Base-by-base conservation (phyloP, 2,797 vertebrate genomes). In the Dermochelys coriacea region DNA sequence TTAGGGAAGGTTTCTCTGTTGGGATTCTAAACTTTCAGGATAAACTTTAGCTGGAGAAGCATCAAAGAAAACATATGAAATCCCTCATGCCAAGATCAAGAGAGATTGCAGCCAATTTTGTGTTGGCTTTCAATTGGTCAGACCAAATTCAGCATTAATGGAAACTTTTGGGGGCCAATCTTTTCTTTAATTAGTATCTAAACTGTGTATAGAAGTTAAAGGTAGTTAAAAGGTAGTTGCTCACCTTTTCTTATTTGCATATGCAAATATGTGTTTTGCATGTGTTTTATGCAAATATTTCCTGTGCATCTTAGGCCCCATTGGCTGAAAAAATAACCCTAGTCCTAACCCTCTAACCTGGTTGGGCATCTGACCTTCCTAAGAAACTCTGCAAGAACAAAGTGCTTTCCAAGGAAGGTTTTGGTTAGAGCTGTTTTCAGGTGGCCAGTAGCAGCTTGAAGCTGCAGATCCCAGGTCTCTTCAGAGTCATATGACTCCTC, bases 161-260 rank as follows among this genome's bases (percentile, higher is more conserved):
- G 84, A 8, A 1, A 0, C 50, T 25, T 3, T 6, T 3, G 6
- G 9, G 11, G 31, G 23, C 1, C 3, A 0, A 23, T 68, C 8
- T 27, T 31, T 2, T 64, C 31, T n/a, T 68, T 68, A 68, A 10
- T 21, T 68, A 68, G n/a, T 23, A n/a, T 37, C 64, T 71, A 23
- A 71, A 37, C n/a, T 23, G 5, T 41, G 64, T n/a, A 11, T 41
- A 23, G n/a, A 23, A 37, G 41, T n/a, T n/a, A 41, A 64, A 37
- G 10, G 10, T 10, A 21, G n/a, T 71, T 71, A n/a, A 41, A 64
- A 37, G 10, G 10, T 10, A 21, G n/a, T 71, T 71, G 64, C n/a
- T 71, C 19, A 12, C 21, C n/a, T 41, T 71, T 71, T 37, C n/a
- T 37, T 61, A 34, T 61, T 61, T 71, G 61, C 61, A 41, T 37